Evolutionary conservation across 2,797 vertebrate genomes (phyloP).

Genomic region (Hyperoplus lanceolatus): DNA sequence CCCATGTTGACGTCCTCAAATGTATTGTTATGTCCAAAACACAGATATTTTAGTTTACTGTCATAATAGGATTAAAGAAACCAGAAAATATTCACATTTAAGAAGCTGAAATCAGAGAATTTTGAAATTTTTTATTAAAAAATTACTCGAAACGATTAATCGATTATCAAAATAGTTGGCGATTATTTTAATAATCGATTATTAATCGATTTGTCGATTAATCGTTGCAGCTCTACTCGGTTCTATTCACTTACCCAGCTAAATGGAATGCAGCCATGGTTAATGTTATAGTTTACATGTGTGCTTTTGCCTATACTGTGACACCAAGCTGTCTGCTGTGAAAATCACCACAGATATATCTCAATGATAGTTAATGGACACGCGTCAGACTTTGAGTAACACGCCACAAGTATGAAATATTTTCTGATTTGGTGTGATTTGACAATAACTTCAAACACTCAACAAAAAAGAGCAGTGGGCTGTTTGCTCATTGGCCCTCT

Average conservation of each 20-base stretch:
- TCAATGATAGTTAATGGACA: not conserved
- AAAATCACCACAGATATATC: not conserved
- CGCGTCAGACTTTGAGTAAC: not conserved
- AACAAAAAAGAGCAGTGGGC: conserved; percentile 12
- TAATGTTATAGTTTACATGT: conserved; percentile 7
- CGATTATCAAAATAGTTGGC: no score
- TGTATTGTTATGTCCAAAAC: no score
- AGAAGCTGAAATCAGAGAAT: no score
- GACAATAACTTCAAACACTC: conserved; percentile 21
- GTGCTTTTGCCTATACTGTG: not conserved
- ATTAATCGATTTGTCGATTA: no score
- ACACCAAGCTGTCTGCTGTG: not conserved
- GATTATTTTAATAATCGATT: no score
- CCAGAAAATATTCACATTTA: no score
- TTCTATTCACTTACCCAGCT: not conserved
- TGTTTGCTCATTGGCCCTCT: conserved; percentile 4
- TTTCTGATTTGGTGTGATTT: conserved; percentile 23
- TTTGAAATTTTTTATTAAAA: no score
- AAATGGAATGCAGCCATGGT: not conserved
- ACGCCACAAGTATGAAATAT: not conserved
- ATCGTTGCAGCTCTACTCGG: no score
- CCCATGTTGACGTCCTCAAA: no score
- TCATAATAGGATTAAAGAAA: no score
- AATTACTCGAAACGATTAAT: no score
- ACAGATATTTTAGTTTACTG: no score